Evolutionary conservation across 2,797 vertebrate genomes (phyloP).

Genomic region (Pseudochirops corinnae): DNA sequence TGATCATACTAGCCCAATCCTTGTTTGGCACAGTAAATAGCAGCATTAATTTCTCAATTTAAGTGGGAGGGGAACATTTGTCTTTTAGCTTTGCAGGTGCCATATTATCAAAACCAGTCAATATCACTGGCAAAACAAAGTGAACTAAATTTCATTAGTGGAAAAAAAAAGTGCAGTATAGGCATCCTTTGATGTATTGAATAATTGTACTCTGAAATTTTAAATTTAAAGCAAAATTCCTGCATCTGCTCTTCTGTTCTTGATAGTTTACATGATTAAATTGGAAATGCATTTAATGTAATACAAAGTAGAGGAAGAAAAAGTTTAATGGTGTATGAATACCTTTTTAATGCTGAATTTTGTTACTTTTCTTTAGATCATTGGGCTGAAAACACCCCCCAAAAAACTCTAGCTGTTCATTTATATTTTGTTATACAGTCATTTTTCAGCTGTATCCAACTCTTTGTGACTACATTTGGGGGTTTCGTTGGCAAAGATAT

Average conservation of each 20-base stretch:
- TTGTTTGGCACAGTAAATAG: background rate
- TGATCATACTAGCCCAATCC: background rate
- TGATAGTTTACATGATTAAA: background rate
- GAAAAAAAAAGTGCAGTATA: background rate
- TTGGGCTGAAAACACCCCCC: background rate
- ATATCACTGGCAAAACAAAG: background rate
- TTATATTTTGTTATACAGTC: background rate
- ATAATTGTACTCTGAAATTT: background rate
- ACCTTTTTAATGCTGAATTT: background rate
- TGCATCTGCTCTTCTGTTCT: background rate
- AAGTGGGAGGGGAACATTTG: background rate
- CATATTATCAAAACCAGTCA: background rate
- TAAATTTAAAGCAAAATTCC: slow-evolving; percentile 18
- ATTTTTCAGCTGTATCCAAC: background rate
- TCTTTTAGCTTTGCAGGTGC: background rate
- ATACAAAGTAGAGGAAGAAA: background rate
- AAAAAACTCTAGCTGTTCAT: background rate
- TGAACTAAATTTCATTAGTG: background rate
- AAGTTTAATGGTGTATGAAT: background rate
- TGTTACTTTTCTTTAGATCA: slow-evolving; percentile 6
- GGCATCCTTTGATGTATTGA: background rate
- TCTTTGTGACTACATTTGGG: background rate
- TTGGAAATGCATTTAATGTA: background rate
- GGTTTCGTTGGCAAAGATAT: background rate
- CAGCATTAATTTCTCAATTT: slow-evolving; percentile 3